Evolutionary conservation across 2,113 vertebrate genomes (phyloP), one percentile per base, ranked within the genome.

Genomic region (Petrocephalus microphthalmus): DNA sequence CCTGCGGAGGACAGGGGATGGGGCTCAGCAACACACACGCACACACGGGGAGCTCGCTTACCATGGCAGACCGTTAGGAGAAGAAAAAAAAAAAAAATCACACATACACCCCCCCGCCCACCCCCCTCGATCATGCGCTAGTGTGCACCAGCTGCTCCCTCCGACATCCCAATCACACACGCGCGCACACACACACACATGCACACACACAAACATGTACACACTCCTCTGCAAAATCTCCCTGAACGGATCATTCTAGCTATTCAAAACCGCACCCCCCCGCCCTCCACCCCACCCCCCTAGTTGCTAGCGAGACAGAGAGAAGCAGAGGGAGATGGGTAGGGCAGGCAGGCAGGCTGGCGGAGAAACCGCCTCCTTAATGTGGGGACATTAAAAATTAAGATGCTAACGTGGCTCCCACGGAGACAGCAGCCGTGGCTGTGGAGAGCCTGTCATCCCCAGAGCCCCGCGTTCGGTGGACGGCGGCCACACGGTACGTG

Each of bases 311-410:
- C 37, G 78, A 85, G 37, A 42, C 3, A 88, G 88, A 91, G 71
- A 88, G 54, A 89, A 71, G 89, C 13, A 90, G 17, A 84, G 78
- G 90, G 88, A 78, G 71, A 42, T 15, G 37, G 33, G 71, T 0
- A 19, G 13, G 71, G 13, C 33, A 42, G 5, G 71, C 71, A 19
- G 71, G 29, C 71, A 88, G 67, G 90, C 84, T 89, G 87, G 42
- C 64, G 74, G 19, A 20, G 67, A 19, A 88, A 8, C 2, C 47
- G 20, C 86, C 74, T 88, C 86, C 86, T 89, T 90, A 83, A 91
- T 91, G 88, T 90, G 85, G 25, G 56, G 88, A 84, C 88, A 91
- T 92, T 90, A 92, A 91, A 92, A 90, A 91, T 91, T 89, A 91
- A 92, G 78, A 88, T 45, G 64, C 88, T 87, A 89, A 87, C 89